These are phyloP conservation scores for Meganola albula DNA, from an alignment of 2,888 invertebrate species.

Conservation along the genomic window DNA sequence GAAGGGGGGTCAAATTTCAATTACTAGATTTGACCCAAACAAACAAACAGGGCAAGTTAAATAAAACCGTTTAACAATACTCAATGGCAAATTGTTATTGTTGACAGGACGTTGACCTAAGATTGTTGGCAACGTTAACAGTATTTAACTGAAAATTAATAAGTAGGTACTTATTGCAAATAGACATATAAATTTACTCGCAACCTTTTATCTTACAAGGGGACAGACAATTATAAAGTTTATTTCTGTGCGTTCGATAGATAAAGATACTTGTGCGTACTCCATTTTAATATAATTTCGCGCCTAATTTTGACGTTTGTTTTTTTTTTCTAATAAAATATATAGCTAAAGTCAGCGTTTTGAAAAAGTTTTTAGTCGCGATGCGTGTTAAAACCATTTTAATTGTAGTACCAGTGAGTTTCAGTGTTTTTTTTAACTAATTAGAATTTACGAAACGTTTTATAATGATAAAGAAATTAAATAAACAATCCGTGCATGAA, in stretches of 20 bases:
- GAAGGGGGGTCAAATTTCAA: too few relatives aligned
- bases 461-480: conserved; percentile 60
- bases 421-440: too few relatives aligned
- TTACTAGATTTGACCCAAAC: too few relatives aligned
- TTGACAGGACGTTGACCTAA: conserved; percentile 36
- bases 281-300: conserved; percentile 20
- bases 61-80: too few relatives aligned
- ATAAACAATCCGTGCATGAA: conserved; percentile 55
- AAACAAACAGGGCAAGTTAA: too few relatives aligned
- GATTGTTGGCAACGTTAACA: conserved; percentile 29
- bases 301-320: conserved; percentile 24
- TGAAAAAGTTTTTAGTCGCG: too few relatives aligned
- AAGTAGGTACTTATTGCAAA: too few relatives aligned
- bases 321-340: conserved; percentile 16
- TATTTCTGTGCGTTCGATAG: conserved; percentile 35
- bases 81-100: conserved; percentile 27
- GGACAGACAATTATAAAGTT: conserved; percentile 44
- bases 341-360: too few relatives aligned
- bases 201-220: conserved; percentile 47
- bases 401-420: too few relatives aligned
- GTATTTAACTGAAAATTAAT: conserved; percentile 31
- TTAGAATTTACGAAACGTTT: conserved; percentile 4
- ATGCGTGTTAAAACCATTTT: too few relatives aligned
- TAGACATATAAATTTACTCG: conserved; percentile 37
- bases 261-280: conserved; percentile 36